phyloP scores from a whole-genome alignment of 2,113 vertebrate genomes.

The Vicugna pacos region DNA sequence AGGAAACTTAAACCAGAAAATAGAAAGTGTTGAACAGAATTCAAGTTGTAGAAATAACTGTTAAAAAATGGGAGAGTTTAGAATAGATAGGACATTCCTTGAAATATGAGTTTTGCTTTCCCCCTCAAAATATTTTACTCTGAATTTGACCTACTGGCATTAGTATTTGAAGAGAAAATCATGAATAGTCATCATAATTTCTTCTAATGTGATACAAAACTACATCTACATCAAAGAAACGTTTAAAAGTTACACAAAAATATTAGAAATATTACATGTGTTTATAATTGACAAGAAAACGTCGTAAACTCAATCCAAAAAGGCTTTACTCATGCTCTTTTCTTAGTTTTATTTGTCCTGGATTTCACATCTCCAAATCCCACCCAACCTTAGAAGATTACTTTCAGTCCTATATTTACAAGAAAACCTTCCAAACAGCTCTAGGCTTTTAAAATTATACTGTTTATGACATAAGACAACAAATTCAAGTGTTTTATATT shows the following conservation, averaged over 20 bases:
- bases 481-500: not conserved
- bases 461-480: not conserved
- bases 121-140: not conserved
- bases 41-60: not conserved
- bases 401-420: not conserved
- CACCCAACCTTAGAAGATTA: not conserved
- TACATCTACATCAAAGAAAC: not conserved
- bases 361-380: not conserved
- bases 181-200: not conserved
- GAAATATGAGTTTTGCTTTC: not conserved
- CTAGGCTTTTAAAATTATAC: not conserved
- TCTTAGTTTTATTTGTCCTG: slow-evolving; percentile 10
- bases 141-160: not conserved
- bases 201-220: not conserved
- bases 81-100: not conserved
- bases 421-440: not conserved
- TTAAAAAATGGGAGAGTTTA: not conserved
- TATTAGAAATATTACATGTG: not conserved
- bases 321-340: not conserved
- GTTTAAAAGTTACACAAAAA: not conserved
- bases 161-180: not conserved
- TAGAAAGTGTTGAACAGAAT: not conserved
- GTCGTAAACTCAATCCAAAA: not conserved
- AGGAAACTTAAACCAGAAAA: not conserved
- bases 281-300: not conserved